Conservation (phyloP, 2,888 invertebrate genomes). For the Clistopyga incitator region DNA sequence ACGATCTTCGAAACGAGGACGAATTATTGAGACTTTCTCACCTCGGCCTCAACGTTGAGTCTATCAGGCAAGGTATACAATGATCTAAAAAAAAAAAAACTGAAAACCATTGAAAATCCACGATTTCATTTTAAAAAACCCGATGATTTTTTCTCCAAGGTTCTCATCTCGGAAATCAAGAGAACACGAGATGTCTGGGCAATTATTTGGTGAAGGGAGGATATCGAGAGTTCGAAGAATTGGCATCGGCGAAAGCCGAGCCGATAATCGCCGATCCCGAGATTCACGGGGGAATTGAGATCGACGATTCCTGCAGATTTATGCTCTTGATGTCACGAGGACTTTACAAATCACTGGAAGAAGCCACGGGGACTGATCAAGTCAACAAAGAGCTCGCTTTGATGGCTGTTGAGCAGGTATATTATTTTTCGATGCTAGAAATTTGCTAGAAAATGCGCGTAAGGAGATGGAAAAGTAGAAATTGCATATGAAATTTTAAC, state of each 20-base stretch:
- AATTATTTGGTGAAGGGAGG: slow-evolving; percentile 95
- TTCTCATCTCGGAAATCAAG: slow-evolving; percentile 91
- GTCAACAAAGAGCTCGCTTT: slow-evolving; percentile 93
- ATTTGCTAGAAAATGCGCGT: no score
- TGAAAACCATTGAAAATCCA: background rate
- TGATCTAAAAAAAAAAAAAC: no score
- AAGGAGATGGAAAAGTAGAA: no score
- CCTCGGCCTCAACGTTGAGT: slow-evolving; percentile 90
- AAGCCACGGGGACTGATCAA: slow-evolving; percentile 91
- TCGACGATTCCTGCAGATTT: slow-evolving; percentile 93
- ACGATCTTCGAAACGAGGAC: slow-evolving; percentile 93
- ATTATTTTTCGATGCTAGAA: background rate
- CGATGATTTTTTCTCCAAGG: slow-evolving; percentile 85
- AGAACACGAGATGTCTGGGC: slow-evolving; percentile 94
- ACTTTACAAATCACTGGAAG: slow-evolving; percentile 93
- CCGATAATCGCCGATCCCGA: slow-evolving; percentile 94
- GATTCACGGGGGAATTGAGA: slow-evolving; percentile 91
- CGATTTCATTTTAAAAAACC: slow-evolving; percentile 29
- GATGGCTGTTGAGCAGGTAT: slow-evolving; percentile 91
- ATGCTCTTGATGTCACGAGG: slow-evolving; percentile 94
- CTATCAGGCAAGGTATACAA: slow-evolving; percentile 87
- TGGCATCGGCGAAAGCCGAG: slow-evolving; percentile 89
- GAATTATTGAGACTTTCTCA: slow-evolving; percentile 91
- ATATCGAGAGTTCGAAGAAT: slow-evolving; percentile 92
- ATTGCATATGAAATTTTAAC: no score